Evolutionary conservation across 1,140 invertebrate genomes (phyloP).

Genomic region (Brachionus asplanchnoidis): DNA sequence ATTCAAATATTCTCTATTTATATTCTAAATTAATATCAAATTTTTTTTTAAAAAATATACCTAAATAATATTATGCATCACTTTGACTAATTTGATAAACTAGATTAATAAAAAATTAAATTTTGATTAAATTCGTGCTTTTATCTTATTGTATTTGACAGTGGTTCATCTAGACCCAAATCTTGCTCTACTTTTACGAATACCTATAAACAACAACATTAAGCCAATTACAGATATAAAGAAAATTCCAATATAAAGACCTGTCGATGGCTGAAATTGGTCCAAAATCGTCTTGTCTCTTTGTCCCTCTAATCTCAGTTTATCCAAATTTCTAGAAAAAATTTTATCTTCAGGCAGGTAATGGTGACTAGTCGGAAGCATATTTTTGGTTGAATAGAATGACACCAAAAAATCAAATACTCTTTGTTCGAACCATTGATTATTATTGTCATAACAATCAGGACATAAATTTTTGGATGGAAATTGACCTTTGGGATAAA

Average conservation of each 20-base stretch:
- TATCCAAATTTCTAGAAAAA: background rate
- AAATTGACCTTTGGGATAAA: conserved; percentile 82
- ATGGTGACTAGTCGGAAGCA: background rate
- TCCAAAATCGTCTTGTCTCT: background rate
- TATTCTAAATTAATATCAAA: too few species aligned
- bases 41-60: too few species aligned
- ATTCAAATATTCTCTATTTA: too few species aligned
- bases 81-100: background rate
- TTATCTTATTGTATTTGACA: background rate
- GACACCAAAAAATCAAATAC: background rate
- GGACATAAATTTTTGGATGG: conserved; percentile 68
- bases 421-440: background rate
- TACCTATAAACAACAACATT: background rate
- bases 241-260: background rate
- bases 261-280: background rate
- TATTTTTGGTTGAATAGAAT: background rate
- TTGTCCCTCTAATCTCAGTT: background rate
- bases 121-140: background rate
- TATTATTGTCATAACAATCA: conserved; percentile 61
- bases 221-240: background rate
- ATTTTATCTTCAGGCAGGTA: background rate
- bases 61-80: too few species aligned
- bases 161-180: background rate
- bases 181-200: background rate
- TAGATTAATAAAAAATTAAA: background rate